Conservation (phyloP, 1,140 invertebrate genomes). For the Oryctes rhinoceros region DNA sequence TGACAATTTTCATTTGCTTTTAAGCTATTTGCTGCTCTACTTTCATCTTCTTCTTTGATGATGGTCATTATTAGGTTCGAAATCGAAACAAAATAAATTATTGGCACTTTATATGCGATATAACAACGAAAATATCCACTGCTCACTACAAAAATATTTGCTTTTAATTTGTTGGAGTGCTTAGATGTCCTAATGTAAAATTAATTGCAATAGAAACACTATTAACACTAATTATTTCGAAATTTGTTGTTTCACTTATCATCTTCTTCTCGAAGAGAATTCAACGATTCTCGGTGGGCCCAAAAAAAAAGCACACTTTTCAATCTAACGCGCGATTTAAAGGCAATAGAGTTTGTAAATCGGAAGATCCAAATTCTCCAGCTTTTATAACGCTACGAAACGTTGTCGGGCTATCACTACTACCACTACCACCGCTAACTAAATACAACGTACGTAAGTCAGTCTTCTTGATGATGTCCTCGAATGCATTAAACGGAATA, state of each 20-base stretch:
- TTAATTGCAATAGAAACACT: not conserved
- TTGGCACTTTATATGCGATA: not conserved
- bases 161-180: not conserved
- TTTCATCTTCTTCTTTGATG: conserved; percentile 10
- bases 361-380: not conserved
- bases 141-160: not conserved
- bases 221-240: not conserved
- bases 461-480: not conserved
- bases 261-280: not conserved
- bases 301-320: not conserved
- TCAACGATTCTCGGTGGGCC: not conserved
- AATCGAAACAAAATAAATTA: too few species aligned
- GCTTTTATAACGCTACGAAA: not conserved
- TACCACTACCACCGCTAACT: conserved; percentile 8
- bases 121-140: not conserved
- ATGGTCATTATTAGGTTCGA: not conserved
- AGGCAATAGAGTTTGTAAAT: not conserved
- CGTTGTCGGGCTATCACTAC: not conserved
- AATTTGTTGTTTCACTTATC: conserved; percentile 11
- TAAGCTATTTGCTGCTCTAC: not conserved
- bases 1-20: not conserved
- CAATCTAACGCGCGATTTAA: not conserved
- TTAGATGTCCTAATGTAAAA: not conserved
- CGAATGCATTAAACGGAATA: conserved; percentile 18
- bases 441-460: not conserved